Evolutionary conservation across 1,140 invertebrate species (phyloP), one percentile per base, ranked within the genome.

Genomic region (Zaprionus davidi): DNA sequence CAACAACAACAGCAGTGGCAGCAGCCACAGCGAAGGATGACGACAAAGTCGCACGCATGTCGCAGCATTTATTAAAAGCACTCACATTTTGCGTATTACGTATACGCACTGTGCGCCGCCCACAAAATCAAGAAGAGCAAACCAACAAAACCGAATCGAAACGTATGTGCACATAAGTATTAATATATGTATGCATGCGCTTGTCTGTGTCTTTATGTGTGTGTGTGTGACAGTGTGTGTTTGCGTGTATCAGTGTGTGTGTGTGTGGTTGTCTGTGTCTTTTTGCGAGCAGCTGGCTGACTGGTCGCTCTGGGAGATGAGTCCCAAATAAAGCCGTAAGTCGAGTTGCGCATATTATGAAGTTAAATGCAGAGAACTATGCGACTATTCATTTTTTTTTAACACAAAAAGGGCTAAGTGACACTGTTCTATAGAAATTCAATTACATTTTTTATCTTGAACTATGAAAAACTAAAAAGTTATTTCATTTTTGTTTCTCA

Each of bases 61-160:
- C 83, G 44, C 71, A 71, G 83, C 80, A 87, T 87, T 87, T 87
- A 87, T 84, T 84, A 87, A 82, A 88, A 87, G 81, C 68, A 71
- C 60, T 71, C 73, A 71, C 59, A 76, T 71, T 59, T 55, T 65
- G 55, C 44, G 60, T 60, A 86, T 71, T 87, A 78, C 83, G 83
- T 71, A 82, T 86, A 82, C 79, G 79, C 71, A 82, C 59, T 73
- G 79, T 79, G 70, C 68, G 82, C 55, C 81, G 59, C 34, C 67
- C 58, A 31, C 58, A 62, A 69, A 59, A 36, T 17, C 49, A 22
- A 53, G n/a, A 38, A 46, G 60, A 62, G 60, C 22, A 62, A 53
- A 28, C 36, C 22, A 28, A 20, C 22, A 56, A 72, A 63, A 67
- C 4, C 57, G 26, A 53, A 46, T 6, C 31, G 34, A 51, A 59